Base-by-base conservation (phyloP, 2,113 vertebrate genomes). In the Callopanchax toddi region DNA sequence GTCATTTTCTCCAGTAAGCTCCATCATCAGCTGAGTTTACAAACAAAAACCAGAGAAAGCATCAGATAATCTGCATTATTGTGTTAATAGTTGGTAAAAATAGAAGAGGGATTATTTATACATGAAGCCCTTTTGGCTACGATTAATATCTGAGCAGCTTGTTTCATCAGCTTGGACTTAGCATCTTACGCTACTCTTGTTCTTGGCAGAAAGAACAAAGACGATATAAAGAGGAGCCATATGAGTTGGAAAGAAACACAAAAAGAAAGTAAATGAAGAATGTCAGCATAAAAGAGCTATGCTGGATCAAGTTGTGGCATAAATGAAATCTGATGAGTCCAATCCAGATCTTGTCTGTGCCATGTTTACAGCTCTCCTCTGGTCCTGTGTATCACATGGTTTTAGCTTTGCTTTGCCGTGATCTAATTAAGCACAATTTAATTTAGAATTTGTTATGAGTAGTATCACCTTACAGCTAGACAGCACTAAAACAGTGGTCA, bases 1-100 rank as follows among this genome's bases (percentile, higher is more conserved):
- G 48, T 64, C 75, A 83, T 83, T 60, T 79, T 73, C 61, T 79
- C 17, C 71, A 66, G 46, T 2, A 45, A 80, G n/a, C n/a, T n/a
- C n/a, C n/a, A 44, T 63, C 17, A 29, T 37, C 43, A 59, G 59
- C 46, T 43, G 23, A 60, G 36, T 70, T 76, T 64, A 78, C 60
- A 64, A 59, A 59, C 23, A 42, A 25, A 46, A 81, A 51, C 25
- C 29, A 53, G 44, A 69, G 60, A 29, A 52, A 32, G n/a, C n/a
- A n/a, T n/a, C n/a, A n/a, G n/a, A n/a, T n/a, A 15, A 62, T 68
- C 52, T 45, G n/a, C n/a, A n/a, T 49, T n/a, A 17, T 5, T 9
- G 9, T 51, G 12, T 4, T n/a, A 51, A 18, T 34, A 0, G 17
- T 17, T 58, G 67, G 71, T 56, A 66, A 57, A 64, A 71, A 45